Evolutionary conservation across 2,888 invertebrate species (phyloP).

Genomic region (Ornithoptera priamus): DNA sequence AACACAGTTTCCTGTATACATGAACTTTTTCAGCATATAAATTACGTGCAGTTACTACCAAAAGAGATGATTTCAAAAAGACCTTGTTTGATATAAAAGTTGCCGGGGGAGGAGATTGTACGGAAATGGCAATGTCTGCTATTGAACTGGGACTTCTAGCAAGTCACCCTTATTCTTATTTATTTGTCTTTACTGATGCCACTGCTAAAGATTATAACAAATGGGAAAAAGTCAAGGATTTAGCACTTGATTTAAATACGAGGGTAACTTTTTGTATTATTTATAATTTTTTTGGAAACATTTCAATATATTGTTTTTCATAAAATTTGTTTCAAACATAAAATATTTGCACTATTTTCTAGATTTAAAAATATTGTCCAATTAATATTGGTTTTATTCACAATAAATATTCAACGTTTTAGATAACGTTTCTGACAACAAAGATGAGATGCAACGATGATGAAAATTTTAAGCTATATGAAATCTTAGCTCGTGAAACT

Average conservation of each 20-base stretch:
- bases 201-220: slow-evolving; percentile 45
- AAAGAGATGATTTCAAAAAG: slow-evolving; percentile 43
- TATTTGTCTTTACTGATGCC: slow-evolving; percentile 66
- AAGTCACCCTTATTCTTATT: slow-evolving; percentile 49
- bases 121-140: slow-evolving; percentile 55
- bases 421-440: slow-evolving; percentile 10
- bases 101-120: slow-evolving; percentile 49
- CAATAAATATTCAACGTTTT: neutral
- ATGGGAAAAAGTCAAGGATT: slow-evolving; percentile 44
- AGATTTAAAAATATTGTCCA: no score
- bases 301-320: neutral
- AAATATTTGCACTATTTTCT: no score
- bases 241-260: slow-evolving; percentile 31
- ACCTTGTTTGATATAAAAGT: slow-evolving; percentile 39
- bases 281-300: neutral
- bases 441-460: neutral
- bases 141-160: slow-evolving; percentile 48
- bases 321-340: no score
- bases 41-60: slow-evolving; percentile 41
- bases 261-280: slow-evolving; percentile 10
- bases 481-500: neutral
- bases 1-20: no score
- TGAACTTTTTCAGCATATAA: slow-evolving; percentile 35
- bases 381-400: neutral
- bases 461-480: neutral